These are phyloP conservation scores for Tetramorium parvispinum DNA, from an alignment of 1,140 invertebrate species.

Conservation along the genomic window DNA sequence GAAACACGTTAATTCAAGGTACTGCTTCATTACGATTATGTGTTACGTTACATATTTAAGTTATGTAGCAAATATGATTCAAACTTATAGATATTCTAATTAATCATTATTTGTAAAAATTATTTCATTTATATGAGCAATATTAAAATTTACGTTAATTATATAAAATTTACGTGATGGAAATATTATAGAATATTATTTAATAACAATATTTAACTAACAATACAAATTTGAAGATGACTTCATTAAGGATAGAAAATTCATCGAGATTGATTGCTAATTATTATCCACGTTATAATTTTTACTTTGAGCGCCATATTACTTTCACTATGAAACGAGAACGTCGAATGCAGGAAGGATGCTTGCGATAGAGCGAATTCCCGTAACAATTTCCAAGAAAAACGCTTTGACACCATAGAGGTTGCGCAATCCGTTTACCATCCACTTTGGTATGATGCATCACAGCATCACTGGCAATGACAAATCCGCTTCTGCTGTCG, in stretches of 20 bases:
- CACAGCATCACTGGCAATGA: conserved; percentile 64
- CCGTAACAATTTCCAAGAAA: conserved; percentile 69
- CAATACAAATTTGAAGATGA: neutral
- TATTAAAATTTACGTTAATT: neutral
- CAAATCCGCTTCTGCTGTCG: conserved; percentile 62
- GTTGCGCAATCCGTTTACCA: conserved; percentile 67
- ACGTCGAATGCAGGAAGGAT: neutral
- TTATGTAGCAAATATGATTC: neutral
- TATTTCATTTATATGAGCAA: neutral
- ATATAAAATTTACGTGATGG: neutral
- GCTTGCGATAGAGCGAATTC: conserved; percentile 51
- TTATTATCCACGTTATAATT: neutral
- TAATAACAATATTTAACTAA: neutral
- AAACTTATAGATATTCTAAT: neutral
- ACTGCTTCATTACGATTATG: neutral
- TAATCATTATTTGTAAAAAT: neutral
- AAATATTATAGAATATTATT: neutral
- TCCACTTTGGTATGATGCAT: conserved; percentile 62
- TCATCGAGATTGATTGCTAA: neutral
- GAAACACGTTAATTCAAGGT: conserved; percentile 44
- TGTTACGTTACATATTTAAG: neutral
- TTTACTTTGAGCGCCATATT: neutral
- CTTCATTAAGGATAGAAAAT: neutral
- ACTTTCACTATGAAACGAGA: neutral
- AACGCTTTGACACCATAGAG: conserved; percentile 66